Evolutionary conservation across 1,140 invertebrate genomes (phyloP), one percentile per base, ranked within the genome.

Genomic region (Brachionus calyciflorus): DNA sequence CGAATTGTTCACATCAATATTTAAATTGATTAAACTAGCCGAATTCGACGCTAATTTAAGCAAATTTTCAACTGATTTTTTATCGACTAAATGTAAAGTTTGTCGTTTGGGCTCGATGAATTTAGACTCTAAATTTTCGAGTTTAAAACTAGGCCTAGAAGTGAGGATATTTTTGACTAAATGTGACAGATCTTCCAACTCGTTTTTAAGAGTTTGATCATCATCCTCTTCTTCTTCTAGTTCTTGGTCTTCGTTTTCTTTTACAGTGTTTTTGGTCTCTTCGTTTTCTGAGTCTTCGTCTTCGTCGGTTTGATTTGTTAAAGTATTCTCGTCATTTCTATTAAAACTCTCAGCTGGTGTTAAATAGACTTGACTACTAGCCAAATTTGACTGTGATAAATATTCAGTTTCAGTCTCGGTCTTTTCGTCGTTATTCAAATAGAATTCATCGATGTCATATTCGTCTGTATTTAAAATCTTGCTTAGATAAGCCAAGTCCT

Each of bases 31-130:
- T 19, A 70, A n/a, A 40, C 65, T 70, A 6, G 65, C 65, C 41
- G 65, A 70, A 33, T 70, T 51, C 21, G 65, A 48, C 10, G 65
- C 65, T 17, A 70, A 9, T 51, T 73, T 49, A n/a, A 73, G 21
- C 26, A 73, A 51, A 73, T 55, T 49, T 51, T 73, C 69, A 14
- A 73, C 69, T 17, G 44, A 70, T 40, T 70, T 70, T 33, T 70
- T 70, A 19, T 70, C 65, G 3, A 70, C 55, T 37, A 26, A 26
- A 53, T 53, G 51, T 24, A 53, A 21, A 53, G 28, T 70, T 46
- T 70, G 65, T 10, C 24, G 28, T 17, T 46, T 26, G 7, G 51
- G 24, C 28, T 30, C 4, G 5, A 3, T 21, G 26, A 49, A 73
- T 40, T 73, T 73, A 6, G 65, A 26, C 65, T 70, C 65, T 10